phyloP scores from a whole-genome alignment of 2,888 invertebrate genomes.

The Tenodera sinensis region DNA sequence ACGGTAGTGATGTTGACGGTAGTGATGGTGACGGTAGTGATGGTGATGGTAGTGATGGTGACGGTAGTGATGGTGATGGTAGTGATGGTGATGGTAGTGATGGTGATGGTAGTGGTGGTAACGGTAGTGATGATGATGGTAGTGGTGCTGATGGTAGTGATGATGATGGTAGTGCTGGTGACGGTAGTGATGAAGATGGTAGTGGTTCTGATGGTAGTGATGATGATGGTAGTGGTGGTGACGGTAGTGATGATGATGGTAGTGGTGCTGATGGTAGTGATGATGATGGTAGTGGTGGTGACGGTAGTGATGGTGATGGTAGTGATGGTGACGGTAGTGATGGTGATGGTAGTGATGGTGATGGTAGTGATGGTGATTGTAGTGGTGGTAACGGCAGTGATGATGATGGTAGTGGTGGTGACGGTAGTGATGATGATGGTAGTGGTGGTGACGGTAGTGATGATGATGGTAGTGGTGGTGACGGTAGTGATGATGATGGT shows the following conservation, averaged over 20 bases:
- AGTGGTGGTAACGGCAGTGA: not conserved
- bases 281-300: not conserved
- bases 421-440: not conserved
- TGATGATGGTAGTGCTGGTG: too few species aligned
- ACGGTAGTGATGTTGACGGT: too few species aligned
- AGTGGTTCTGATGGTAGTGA: not conserved
- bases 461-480: not conserved
- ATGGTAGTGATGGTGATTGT: not conserved
- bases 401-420: not conserved
- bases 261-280: too few species aligned
- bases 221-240: not conserved
- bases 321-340: not conserved
- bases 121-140: not conserved
- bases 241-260: not conserved
- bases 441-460: not conserved
- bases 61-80: not conserved
- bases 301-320: not conserved
- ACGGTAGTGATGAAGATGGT: too few species aligned
- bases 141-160: too few species aligned
- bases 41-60: not conserved
- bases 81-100: not conserved
- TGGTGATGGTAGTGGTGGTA: not conserved
- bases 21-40: not conserved
- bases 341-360: not conserved
- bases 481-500: not conserved